phyloP scores from a whole-genome alignment of 2,888 invertebrate genomes.

The Brachyptera putata region DNA sequence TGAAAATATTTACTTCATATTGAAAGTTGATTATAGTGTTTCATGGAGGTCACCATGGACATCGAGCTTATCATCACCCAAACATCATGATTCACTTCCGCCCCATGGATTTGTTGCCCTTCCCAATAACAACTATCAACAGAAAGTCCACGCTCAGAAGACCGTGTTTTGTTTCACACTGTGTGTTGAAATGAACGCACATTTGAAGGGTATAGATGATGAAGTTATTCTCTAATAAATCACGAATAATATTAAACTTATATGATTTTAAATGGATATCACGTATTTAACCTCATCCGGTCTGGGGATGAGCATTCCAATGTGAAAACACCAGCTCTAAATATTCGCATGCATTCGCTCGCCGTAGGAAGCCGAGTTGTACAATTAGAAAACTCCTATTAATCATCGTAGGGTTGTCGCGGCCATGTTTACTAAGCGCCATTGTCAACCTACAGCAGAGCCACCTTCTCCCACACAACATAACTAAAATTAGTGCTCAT shows the following conservation, averaged over 20 bases:
- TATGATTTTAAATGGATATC: conserved; percentile 8
- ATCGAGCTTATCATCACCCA: too few species aligned
- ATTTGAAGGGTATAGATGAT: neutral
- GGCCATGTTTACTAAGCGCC: conserved; percentile 14
- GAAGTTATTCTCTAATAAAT: conserved; percentile 14
- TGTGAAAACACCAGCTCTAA: conserved; percentile 20
- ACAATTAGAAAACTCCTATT: conserved; percentile 25
- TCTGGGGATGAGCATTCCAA: conserved; percentile 14
- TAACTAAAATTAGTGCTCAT: neutral
- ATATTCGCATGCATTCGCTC: conserved; percentile 17
- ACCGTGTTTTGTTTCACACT: neutral
- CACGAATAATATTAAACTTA: neutral
- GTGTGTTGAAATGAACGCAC: neutral
- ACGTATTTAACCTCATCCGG: conserved; percentile 15
- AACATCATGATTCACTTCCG: too few species aligned
- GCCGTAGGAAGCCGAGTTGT: neutral
- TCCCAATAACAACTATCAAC: too few species aligned
- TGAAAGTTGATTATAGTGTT: too few species aligned
- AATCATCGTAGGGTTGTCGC: conserved; percentile 14
- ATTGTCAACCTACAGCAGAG: conserved; percentile 16
- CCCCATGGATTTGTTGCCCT: too few species aligned
- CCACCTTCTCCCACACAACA: neutral
- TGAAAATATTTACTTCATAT: too few species aligned
- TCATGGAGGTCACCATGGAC: too few species aligned
- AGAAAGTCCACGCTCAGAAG: neutral